Base-by-base conservation (phyloP, 2,797 vertebrate genomes). In the Chaetodon trifasciatus region DNA sequence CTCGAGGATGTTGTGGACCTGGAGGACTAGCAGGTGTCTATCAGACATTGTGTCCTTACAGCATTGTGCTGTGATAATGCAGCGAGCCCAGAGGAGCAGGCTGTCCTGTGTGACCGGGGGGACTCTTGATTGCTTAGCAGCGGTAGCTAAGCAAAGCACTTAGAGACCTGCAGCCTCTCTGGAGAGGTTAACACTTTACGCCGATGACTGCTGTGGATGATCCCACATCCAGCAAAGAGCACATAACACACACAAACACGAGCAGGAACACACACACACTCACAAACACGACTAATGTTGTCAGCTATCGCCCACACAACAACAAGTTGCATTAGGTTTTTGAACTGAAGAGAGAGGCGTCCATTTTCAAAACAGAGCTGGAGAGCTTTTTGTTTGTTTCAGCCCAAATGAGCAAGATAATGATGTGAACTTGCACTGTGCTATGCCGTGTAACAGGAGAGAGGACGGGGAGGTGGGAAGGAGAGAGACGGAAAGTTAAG, bases 111-210 rank as follows among this genome's bases (percentile, higher is more conserved):
- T 4, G 37, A 69, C 62, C 15, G n/a, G 49, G 60, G 63, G 58
- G 68, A 64, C 70, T 68, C 70, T 55, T 81, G 83, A 92, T 92
- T 92, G 90, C 91, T 64, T 89, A 92, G 92, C 91, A 94, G 93
- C 92, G 0, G 92, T 92, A 82, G 87, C 86, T 91, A 93, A 90
- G 92, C 88, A 90, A 60, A 89, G 83, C 87, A 93, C 92, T 93
- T 87, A 90, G 77, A 88, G 88, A 87, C 75, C 79, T 65, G 76
- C 78, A 75, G 82, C 63, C 84, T 93, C 91, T 86, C 79, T 53
- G 83, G 84, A 88, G 89, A 91, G 88, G 78, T 84, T 81, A 76
- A 32, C 73, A 70, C 77, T 87, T 65, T 66, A 55, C 37, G 49
- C 70, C 24, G 44, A 65, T 80, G 78, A 82, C 79, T 88, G 78